These are phyloP conservation scores for Drosophila rubida DNA, from an alignment of 2,888 invertebrate genomes.

Conservation along the genomic window DNA sequence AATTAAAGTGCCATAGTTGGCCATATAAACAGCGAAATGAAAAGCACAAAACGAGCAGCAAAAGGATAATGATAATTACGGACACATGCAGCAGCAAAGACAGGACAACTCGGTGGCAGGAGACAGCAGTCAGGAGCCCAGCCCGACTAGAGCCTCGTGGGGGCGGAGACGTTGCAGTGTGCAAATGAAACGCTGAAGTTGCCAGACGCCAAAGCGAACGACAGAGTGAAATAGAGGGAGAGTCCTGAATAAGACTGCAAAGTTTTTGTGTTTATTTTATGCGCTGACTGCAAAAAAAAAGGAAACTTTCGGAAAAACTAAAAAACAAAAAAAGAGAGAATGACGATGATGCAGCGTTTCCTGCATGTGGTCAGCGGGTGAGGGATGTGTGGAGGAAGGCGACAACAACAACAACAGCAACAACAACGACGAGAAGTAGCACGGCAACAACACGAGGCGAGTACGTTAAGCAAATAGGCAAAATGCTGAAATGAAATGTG, in stretches of 20 bases:
- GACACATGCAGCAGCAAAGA: constrained; percentile 38
- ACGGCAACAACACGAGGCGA: constrained; percentile 38
- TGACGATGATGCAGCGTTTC: constrained; percentile 42
- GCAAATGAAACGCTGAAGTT: constrained; percentile 49
- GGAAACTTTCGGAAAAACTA: constrained; percentile 36
- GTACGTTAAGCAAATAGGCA: constrained; percentile 71
- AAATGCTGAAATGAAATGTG: constrained; percentile 63
- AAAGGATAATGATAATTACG: constrained; percentile 74
- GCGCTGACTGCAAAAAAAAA: constrained; percentile 42
- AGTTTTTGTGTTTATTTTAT: constrained; percentile 73
- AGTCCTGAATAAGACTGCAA: constrained; percentile 67
- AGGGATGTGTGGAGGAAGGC: neutral
- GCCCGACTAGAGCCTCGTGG: no score
- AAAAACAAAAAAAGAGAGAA: constrained; percentile 18
- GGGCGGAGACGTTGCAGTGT: constrained; percentile 3
- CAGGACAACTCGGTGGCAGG: neutral
- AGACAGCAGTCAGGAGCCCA: no score
- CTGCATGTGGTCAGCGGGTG: constrained; percentile 38
- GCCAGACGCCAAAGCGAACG: constrained; percentile 22
- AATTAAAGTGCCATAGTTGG: constrained; percentile 78
- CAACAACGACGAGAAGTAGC: constrained; percentile 42
- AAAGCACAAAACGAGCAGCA: constrained; percentile 70
- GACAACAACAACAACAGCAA: constrained; percentile 30
- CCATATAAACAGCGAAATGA: constrained; percentile 72
- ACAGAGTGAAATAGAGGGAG: neutral